Evolutionary conservation across 1,140 invertebrate species (phyloP).

Genomic region (Cherax destructor): DNA sequence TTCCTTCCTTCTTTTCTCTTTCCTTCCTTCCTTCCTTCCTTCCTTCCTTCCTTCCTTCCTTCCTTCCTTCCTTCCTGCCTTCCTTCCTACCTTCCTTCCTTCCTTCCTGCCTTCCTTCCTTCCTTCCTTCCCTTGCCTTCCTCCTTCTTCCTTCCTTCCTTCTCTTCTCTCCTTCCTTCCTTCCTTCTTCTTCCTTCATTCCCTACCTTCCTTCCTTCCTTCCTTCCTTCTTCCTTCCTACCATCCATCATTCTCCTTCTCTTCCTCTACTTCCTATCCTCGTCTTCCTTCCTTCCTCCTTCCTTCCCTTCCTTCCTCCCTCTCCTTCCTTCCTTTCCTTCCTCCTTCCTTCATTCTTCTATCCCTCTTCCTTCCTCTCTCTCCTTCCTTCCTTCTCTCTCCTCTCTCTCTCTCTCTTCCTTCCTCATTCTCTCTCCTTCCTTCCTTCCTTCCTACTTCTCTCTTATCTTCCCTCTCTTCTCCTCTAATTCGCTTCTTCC

Average conservation of each 20-base stretch:
- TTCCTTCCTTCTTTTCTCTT: not conserved
- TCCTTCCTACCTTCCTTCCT: slow-evolving; percentile 36
- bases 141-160: not conserved
- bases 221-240: not conserved
- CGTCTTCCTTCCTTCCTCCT: slow-evolving; percentile 1
- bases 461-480: too few relatives aligned
- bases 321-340: not conserved
- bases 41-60: not conserved
- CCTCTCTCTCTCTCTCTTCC: not conserved
- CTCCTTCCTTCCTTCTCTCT: not conserved
- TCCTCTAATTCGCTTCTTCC: too few relatives aligned
- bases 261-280: not conserved
- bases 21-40: not conserved
- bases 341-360: not conserved
- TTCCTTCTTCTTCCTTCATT: not conserved
- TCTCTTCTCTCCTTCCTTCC: not conserved
- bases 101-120: slow-evolving; percentile 10
- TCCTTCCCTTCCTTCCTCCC: not conserved
- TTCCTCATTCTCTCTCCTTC: not conserved
- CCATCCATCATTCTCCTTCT: too few relatives aligned
- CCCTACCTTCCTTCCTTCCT: not conserved
- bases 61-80: not conserved
- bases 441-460: too few relatives aligned
- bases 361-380: not conserved
- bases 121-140: not conserved